Base-by-base conservation (phyloP, 2,797 vertebrate species). In the Thunnus albacares region DNA sequence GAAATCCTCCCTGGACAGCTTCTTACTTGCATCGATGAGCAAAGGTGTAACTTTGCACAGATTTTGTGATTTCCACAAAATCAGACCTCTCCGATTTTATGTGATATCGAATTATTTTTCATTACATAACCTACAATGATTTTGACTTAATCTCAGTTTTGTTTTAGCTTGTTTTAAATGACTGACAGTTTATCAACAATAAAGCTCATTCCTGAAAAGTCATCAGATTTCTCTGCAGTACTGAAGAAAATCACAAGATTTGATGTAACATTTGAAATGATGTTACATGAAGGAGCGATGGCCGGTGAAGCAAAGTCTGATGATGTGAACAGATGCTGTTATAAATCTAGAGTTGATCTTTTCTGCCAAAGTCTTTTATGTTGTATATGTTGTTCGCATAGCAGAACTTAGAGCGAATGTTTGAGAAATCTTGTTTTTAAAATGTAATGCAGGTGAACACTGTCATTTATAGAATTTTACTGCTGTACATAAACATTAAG, bases 401-500 rank as follows among this genome's bases (percentile, higher is more conserved):
- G 20, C 9, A 64, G 11, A 45, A 64, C 6, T 17, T 0, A 53
- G 22, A 57, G 10, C 22, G 26, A 68, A 35, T 30, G 30, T 58
- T 57, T 52, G 30, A 73, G 15, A 38, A 15, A 52, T 13, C 68
- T 22, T 51, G 33, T 77, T 83, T 79, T 68, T 63, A 51, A 76
- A 84, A 83, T 71, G 47, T n/a, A 78, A 5, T 17, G 30, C 2
- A 71, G 0, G 20, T 17, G 11, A 65, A 71, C 7, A 26, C 18
- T 62, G 20, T 51, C 7, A 51, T 51, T 20, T 20, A 51, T 51
- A 51, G 6, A 20, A 51, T 20, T 90, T 85, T 84, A 85, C 84
- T 90, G 55, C 63, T 79, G 47, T 71, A 71, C 51, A 80, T 35
- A 75, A 35, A 75, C 56, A 81, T 53, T 51, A 26, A 45, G 58